Conservation (phyloP, 2,888 invertebrate genomes). For the Platerodrilus igneus region DNA sequence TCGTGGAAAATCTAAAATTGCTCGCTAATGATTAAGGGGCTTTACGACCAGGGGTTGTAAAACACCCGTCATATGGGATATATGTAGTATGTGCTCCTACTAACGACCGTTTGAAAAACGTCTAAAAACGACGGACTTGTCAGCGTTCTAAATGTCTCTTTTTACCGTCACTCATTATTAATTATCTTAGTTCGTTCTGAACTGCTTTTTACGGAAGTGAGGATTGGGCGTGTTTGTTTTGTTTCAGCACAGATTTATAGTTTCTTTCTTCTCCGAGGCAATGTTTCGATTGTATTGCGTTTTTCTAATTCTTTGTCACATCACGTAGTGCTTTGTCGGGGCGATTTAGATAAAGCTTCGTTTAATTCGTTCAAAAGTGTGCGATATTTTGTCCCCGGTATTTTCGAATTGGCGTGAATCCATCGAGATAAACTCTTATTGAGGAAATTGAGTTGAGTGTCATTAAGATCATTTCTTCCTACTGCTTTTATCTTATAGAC, state of each 20-base stretch:
- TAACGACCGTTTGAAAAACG: conserved; percentile 23
- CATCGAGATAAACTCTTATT: conserved; percentile 28
- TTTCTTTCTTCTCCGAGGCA: too few relatives aligned
- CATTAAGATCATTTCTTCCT: conserved; percentile 33
- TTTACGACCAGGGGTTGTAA: too few relatives aligned
- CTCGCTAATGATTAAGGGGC: too few relatives aligned
- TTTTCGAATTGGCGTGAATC: conserved; percentile 23
- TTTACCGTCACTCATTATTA: conserved; percentile 9
- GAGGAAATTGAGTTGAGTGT: conserved; percentile 36
- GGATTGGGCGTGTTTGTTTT: too few relatives aligned
- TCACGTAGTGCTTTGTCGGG: too few relatives aligned
- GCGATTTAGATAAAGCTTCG: background rate
- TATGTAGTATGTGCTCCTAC: conserved; percentile 19
- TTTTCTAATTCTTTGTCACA: too few relatives aligned
- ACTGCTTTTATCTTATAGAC: too few relatives aligned
- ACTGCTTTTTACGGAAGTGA: background rate
- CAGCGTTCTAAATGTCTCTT: conserved; percentile 11
- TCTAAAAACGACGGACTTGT: conserved; percentile 8
- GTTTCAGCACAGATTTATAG: too few relatives aligned
- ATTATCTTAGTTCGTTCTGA: background rate
- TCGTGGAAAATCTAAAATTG: conserved; percentile 5
- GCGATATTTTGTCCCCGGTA: conserved; percentile 11
- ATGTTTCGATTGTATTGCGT: too few relatives aligned
- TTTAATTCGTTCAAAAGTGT: conserved; percentile 1
- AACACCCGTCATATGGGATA: too few relatives aligned